These are phyloP conservation scores for Leucophenga varia DNA, from an alignment of 1,140 invertebrate genomes.

Conservation along the genomic window DNA sequence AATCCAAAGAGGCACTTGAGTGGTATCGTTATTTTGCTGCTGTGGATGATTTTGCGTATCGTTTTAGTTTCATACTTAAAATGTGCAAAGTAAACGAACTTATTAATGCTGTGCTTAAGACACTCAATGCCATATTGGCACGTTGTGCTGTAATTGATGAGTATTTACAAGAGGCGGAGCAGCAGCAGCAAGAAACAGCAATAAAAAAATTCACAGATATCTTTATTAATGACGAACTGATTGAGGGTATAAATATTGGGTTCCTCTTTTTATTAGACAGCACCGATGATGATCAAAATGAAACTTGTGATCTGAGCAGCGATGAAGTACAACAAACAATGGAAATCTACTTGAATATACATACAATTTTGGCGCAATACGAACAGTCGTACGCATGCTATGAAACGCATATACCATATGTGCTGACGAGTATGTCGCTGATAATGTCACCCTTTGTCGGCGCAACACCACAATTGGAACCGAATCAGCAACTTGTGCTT, in stretches of 20 bases:
- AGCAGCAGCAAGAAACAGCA: constrained; percentile 12
- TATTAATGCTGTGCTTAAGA: constrained; percentile 60
- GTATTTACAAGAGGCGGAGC: constrained; percentile 10
- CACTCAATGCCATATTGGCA: constrained; percentile 60
- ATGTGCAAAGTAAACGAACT: constrained; percentile 69
- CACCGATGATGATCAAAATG: constrained; percentile 22
- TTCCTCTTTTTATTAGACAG: constrained; percentile 36
- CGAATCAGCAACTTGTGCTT: constrained; percentile 17
- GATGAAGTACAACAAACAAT: constrained; percentile 26
- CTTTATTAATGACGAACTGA: constrained; percentile 38
- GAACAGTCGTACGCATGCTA: constrained; percentile 36
- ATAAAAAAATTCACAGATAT: constrained; percentile 42
- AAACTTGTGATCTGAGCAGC: constrained; percentile 20
- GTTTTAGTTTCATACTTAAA: constrained; percentile 65
- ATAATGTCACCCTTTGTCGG: constrained; percentile 17
- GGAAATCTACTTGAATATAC: constrained; percentile 50
- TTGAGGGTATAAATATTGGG: constrained; percentile 44
- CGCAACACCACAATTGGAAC: constrained; percentile 8
- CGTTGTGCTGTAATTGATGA: constrained; percentile 50
- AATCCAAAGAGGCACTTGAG: constrained; percentile 37
- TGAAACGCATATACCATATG: constrained; percentile 25
- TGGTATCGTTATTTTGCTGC: constrained; percentile 45
- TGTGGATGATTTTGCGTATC: constrained; percentile 58
- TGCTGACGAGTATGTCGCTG: constrained; percentile 23
- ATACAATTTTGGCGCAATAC: constrained; percentile 49